Evolutionary conservation across 1,140 invertebrate species (phyloP).

Genomic region (Pseudobourletiella spinata): DNA sequence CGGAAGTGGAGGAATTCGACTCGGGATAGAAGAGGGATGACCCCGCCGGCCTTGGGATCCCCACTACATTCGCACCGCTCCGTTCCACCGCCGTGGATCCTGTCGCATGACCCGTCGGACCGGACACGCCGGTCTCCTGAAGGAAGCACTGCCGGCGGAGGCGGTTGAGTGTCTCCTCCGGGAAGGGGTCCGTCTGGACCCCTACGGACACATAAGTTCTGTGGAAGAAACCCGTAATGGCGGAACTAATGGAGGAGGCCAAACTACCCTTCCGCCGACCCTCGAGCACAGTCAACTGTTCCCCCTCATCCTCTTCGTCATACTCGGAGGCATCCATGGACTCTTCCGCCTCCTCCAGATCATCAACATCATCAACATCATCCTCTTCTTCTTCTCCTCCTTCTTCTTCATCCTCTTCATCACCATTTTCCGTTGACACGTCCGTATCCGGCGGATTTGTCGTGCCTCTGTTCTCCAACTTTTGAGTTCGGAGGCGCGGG

Average conservation of each 20-base stretch:
- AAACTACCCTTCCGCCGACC: conserved; percentile 18
- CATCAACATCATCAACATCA: conserved; percentile 11
- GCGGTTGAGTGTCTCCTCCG: conserved; percentile 26
- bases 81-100: conserved; percentile 39
- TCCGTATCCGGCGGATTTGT: too few relatives aligned
- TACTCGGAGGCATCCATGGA: conserved; percentile 24
- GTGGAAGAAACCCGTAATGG: conserved; percentile 26
- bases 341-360: conserved; percentile 7
- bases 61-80: conserved; percentile 40
- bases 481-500: too few relatives aligned
- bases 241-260: conserved; percentile 27
- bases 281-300: conserved; percentile 29
- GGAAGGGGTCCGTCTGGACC: conserved; percentile 34
- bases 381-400: background rate
- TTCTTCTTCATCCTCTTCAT: too few relatives aligned
- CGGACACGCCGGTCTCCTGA: conserved; percentile 48
- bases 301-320: conserved; percentile 32
- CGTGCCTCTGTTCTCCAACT: too few relatives aligned
- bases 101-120: conserved; percentile 39
- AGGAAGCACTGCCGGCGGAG: conserved; percentile 20
- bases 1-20: background rate
- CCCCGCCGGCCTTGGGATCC: conserved; percentile 36
- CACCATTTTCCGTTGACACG: background rate
- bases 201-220: conserved; percentile 19
- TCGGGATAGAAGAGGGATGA: background rate